Evolutionary conservation across 2,888 invertebrate genomes (phyloP).

Genomic region (Microplitis manilae): DNA sequence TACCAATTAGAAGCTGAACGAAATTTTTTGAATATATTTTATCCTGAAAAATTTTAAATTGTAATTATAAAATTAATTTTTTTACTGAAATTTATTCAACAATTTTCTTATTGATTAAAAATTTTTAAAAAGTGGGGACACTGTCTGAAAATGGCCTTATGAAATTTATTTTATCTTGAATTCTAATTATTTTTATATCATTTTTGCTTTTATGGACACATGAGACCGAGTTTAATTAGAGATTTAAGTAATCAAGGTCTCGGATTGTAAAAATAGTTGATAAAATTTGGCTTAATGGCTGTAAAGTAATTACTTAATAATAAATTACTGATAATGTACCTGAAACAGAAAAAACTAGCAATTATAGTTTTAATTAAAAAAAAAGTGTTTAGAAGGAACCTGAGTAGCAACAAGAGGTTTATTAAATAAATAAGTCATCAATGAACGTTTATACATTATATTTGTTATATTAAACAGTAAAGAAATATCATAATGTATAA

Average conservation of each 20-base stretch:
- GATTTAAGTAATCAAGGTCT: neutral
- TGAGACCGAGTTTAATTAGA: neutral
- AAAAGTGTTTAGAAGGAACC: neutral
- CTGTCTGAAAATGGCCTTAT: too few species aligned
- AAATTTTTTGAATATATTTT: too few species aligned
- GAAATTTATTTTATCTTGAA: too few species aligned
- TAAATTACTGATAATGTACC: neutral
- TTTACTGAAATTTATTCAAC: too few species aligned
- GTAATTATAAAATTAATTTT: too few species aligned
- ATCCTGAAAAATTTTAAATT: too few species aligned
- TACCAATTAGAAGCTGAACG: too few species aligned
- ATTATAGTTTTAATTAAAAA: neutral
- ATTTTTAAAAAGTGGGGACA: too few species aligned
- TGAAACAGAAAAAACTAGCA: neutral
- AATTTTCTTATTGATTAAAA: too few species aligned
- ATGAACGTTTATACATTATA: neutral
- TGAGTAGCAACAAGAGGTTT: neutral
- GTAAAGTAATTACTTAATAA: neutral
- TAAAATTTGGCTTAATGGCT: neutral
- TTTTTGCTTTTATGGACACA: neutral
- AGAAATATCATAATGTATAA: conserved; percentile 19
- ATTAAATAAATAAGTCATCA: neutral
- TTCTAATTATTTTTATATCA: neutral
- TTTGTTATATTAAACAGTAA: conserved; percentile 4
- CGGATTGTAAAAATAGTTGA: neutral